Evolutionary conservation across 2,888 invertebrate species (phyloP), one percentile per base, ranked within the genome.

Genomic region (Lagria hirta): DNA sequence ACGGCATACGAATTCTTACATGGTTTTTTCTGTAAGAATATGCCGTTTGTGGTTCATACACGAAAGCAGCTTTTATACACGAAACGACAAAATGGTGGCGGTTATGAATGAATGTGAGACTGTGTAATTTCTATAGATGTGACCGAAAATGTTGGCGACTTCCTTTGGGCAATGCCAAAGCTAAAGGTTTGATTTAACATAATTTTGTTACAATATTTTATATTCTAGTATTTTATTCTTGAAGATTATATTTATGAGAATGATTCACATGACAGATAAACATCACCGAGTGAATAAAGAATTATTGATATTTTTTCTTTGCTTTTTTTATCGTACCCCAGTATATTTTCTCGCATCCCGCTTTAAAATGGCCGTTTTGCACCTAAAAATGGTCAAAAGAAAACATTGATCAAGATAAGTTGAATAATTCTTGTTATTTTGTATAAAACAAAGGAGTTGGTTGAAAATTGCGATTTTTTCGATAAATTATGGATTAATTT

Each of bases 141-240:
- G n/a, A n/a, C n/a, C n/a, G n/a, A 37, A 43, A 42, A 46, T 45
- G 34, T 30, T 36, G 35, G 29, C 34, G 28, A 28, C 10, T 4
- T 6, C 21, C 11, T 13, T 28, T 4, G 21, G 20, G 21, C 22
- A 18, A 4, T 21, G 33, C 14, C 38, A 51, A 46, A 35, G 48
- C 43, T 42, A 49, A 48, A 29, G 32, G 30, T 43, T 37, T 37
- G 41, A 43, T 53, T 51, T 69, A 65, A 65, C 53, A 57, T n/a
- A n/a, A n/a, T 57, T 62, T 59, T 55, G 56, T 62, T 57, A 57
- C 62, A 62, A 64, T 65, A 66, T 66, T 68, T 66, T 68, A 64
- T 67, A 66, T 68, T 64, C 29, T 38, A 50, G 57, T 64, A 63
- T 66, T 68, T 64, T 68, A 66, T 68, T 64, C 63, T 61, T 61